Conservation (phyloP, 2,888 invertebrate genomes). For the Hemithea aestivaria region DNA sequence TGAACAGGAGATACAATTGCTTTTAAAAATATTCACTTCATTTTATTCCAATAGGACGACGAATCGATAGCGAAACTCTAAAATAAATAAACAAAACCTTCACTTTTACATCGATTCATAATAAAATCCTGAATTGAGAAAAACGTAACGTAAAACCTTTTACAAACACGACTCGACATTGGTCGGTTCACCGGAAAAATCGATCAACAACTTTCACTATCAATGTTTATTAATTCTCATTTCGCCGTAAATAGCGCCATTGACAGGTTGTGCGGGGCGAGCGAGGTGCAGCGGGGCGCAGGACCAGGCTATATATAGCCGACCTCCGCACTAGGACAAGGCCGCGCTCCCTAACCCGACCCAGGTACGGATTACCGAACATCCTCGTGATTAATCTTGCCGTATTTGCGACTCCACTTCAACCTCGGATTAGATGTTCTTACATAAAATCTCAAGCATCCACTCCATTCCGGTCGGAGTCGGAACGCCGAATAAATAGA, state of each 20-base stretch:
- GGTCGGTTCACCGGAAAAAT: background rate
- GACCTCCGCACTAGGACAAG: constrained; percentile 67
- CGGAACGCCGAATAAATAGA: constrained; percentile 14
- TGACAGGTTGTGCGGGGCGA: constrained; percentile 44
- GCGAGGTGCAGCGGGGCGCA: constrained; percentile 32
- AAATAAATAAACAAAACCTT: too few relatives aligned
- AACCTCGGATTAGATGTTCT: constrained; percentile 51
- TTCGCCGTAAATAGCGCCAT: constrained; percentile 66
- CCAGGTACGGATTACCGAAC: constrained; percentile 55
- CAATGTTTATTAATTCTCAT: constrained; percentile 32
- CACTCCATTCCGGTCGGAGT: constrained; percentile 32
- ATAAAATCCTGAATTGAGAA: too few relatives aligned
- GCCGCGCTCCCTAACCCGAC: constrained; percentile 55
- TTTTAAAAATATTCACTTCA: too few relatives aligned
- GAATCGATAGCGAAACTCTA: too few relatives aligned
- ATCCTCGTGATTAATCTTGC: constrained; percentile 65
- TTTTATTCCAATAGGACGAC: too few relatives aligned
- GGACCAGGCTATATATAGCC: constrained; percentile 64
- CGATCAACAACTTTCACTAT: constrained; percentile 11
- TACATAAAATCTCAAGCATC: constrained; percentile 42
- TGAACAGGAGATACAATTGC: constrained; percentile 4
- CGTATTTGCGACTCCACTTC: constrained; percentile 50
- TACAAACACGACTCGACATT: too few relatives aligned
- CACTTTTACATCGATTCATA: too few relatives aligned
- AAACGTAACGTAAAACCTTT: too few relatives aligned